Evolutionary conservation across 2,888 invertebrate species (phyloP), one percentile per base, ranked within the genome.

Genomic region (Phasia obesa): DNA sequence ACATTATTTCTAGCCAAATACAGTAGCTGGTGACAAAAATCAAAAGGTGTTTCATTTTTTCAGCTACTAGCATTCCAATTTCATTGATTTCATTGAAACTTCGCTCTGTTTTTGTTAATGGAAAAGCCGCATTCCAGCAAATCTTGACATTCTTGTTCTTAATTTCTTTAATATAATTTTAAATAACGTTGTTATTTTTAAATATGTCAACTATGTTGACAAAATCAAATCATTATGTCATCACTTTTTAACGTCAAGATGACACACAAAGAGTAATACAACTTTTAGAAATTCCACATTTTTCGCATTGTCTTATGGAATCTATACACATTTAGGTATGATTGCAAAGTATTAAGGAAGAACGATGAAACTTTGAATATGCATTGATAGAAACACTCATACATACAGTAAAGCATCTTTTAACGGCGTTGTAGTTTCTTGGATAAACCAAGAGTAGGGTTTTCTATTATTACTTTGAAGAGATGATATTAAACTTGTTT

Each of bases 171-270:
- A 64, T 44, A 25, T 13, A 25, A 53, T 53, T 70, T 57, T 27
- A 38, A 83, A 83, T 80, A 80, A 79, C 55, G 71, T 65, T 80
- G 83, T 83, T 75, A 71, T 71, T 44, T 70, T 55, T n/a, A 76
- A 75, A 79, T 83, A 67, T 76, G 83, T 71, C 75, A 74, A 71
- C 38, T 62, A 67, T 76, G 67, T 83, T 83, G 83, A 83, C 83
- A 83, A 83, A 83, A 83, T 83, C 83, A 79, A 79, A 80, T 79
- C 83, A 83, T 80, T 83, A 76, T 83, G 83, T 83, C 83, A 83
- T 76, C 53, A 71, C 75, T 71, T 83, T 83, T 83, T 83, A 83
- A 76, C 67, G 60, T 83, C 83, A 83, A 83, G 80, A 65, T 83
- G 75, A 79, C 79, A 60, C 79, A 83, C 75, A 53, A 35, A 11